A percentile compares a stretch with the other conserved stretches of the same genome.
Conservation (phyloP, 2,797 vertebrate genomes). For the Acestrorhynchus altus region DNA sequence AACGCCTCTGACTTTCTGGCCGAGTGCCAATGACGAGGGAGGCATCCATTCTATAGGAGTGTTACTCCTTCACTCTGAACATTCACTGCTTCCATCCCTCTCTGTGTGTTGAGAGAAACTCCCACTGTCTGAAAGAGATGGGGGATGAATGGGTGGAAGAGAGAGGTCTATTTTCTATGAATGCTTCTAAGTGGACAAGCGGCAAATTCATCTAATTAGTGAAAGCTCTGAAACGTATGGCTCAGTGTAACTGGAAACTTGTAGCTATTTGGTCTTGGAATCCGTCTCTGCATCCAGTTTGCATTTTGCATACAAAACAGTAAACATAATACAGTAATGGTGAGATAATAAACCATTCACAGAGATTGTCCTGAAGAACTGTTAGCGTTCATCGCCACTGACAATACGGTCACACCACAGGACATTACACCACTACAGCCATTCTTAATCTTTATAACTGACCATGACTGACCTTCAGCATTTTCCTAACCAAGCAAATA, state of each 20-base stretch:
- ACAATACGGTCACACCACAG: too few relatives aligned
- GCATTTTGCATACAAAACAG: neutral
- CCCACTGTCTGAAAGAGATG: slow-evolving; percentile 18
- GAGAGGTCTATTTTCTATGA: slow-evolving; percentile 22
- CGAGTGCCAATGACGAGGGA: slow-evolving; percentile 10
- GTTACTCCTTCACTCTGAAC: slow-evolving; percentile 13
- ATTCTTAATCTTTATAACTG: too few relatives aligned
- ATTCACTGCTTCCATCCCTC: slow-evolving; percentile 11
- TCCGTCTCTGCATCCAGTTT: neutral
- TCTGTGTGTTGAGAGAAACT: slow-evolving; percentile 26
- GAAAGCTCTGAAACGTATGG: slow-evolving; percentile 12
- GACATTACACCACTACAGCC: too few relatives aligned
- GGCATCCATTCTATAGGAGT: slow-evolving; percentile 26
- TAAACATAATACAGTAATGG: too few relatives aligned
- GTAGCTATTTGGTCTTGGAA: neutral
- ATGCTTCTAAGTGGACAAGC: slow-evolving; percentile 16
- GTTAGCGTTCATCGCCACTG: too few relatives aligned
- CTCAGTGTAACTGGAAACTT: neutral
- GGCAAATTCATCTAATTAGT: slow-evolving; percentile 15
- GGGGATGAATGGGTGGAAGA: slow-evolving; percentile 26
- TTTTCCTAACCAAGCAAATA: too few relatives aligned
- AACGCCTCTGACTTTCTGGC: slow-evolving; percentile 31
- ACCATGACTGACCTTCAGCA: too few relatives aligned
- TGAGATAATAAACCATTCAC: too few relatives aligned
- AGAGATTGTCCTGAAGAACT: too few relatives aligned